phyloP scores from a whole-genome alignment of 92 coral and sea anemone genomes.

The Blastomussa wellsi region DNA sequence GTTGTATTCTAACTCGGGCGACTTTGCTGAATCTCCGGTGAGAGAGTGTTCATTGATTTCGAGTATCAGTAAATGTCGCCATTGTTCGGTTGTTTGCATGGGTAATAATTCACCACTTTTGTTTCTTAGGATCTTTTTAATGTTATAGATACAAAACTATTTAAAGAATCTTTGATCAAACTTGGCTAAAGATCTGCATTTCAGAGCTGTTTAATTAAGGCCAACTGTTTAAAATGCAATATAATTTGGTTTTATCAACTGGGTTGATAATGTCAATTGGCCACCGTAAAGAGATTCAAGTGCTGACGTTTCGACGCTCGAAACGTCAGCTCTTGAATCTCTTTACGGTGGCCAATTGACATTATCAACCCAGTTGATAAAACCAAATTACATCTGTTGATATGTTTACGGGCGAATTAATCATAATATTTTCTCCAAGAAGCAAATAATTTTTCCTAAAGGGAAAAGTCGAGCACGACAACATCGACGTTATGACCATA shows the following conservation, averaged over 20 bases:
- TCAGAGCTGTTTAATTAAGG: neutral
- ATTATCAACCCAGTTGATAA: too few relatives aligned
- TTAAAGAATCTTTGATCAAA: neutral
- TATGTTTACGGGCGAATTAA: neutral
- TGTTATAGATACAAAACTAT: neutral
- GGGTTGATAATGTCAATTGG: too few relatives aligned
- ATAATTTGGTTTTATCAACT: too few relatives aligned
- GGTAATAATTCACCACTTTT: neutral
- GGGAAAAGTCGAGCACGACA: neutral
- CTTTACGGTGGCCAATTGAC: too few relatives aligned
- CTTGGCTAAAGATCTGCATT: neutral
- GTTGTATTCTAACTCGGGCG: conserved; percentile 66
- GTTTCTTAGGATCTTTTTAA: neutral
- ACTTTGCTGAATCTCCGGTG: conserved; percentile 86
- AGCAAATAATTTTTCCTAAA: neutral
- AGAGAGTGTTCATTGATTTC: conserved; percentile 17
- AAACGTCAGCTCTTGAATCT: too few relatives aligned
- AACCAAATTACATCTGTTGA: too few relatives aligned
- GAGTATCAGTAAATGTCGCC: conserved; percentile 13
- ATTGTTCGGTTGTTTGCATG: conserved; percentile 16
- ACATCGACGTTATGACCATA: neutral
- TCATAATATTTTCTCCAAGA: neutral
- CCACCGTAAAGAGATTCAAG: too few relatives aligned
- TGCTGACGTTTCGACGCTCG: too few relatives aligned
- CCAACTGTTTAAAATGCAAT: too few relatives aligned